Base-by-base conservation (phyloP, 1,140 invertebrate genomes). In the Diachasmimorpha longicaudata region DNA sequence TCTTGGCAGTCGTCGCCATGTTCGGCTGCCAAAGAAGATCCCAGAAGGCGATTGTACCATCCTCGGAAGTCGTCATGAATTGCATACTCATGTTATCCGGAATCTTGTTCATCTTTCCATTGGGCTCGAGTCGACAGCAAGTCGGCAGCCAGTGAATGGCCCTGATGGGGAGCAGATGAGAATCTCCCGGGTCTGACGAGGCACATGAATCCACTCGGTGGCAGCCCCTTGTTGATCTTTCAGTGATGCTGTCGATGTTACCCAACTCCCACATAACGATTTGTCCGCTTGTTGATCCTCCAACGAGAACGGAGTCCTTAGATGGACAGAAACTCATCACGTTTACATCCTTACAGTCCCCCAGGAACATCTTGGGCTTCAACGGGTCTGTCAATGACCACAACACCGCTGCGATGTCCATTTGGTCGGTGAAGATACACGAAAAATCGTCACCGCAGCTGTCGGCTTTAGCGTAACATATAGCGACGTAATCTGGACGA, bases 221-320 rank as follows among this genome's bases (percentile, higher is more conserved):
- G 90, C 88, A 78, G 21, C 93, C 86, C 14, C 0, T 89, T 85
- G 81, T 92, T 8, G 19, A 11, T 5, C 92, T 14, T 36, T 39
- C 75, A 42, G 42, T 36, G 3, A 69, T 21, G 72, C 90, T 91
- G 80, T 91, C 88, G 82, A 92, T 89, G 67, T 92, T 90, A 19
- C 89, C 90, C 19, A 94, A 85, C 82, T 95, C 93, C 94, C 94
- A 95, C 13, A 95, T 58, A 13, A 94, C 82, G 23, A 95, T 84
- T 85, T 93, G 92, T 0, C 94, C 94, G 81, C 92, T 93, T 4
- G 89, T 86, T 52, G 90, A 92, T 13, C 93, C 94, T 39, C 93
- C 94, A 19, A 94, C 81, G 42, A 95, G 76, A 21, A 95, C 80
- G 81, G 93, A 92, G 16, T 90, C 89, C 74, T 93, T 88, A 52